These are phyloP conservation scores for Stigmatopora nigra DNA, from an alignment of 2,113 vertebrate genomes.

Conservation along the genomic window DNA sequence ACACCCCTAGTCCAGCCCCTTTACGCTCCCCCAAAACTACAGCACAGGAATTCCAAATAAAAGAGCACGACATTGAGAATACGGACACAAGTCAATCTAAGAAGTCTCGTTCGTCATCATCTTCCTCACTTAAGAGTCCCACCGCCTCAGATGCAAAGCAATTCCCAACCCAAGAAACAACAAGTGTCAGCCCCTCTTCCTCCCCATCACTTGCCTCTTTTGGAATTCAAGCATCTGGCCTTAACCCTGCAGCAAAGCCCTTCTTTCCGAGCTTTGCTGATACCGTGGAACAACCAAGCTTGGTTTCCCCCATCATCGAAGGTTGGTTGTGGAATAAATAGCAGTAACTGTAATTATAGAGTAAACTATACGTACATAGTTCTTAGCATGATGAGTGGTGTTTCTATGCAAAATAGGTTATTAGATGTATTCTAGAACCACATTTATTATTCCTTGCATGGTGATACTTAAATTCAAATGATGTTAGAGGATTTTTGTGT, in stretches of 20 bases:
- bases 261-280: slow-evolving; percentile 72
- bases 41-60: slow-evolving; percentile 46
- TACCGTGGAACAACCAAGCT: slow-evolving; percentile 42
- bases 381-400: slow-evolving; percentile 22
- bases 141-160: slow-evolving; percentile 41
- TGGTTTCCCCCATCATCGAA: slow-evolving; percentile 47
- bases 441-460: slow-evolving; percentile 47
- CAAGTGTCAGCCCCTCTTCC: slow-evolving; percentile 34
- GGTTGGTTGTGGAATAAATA: slow-evolving; percentile 66
- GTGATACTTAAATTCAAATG: slow-evolving; percentile 20
- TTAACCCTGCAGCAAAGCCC: slow-evolving; percentile 71
- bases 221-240: slow-evolving; percentile 46
- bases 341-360: slow-evolving; percentile 5
- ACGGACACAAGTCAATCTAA: slow-evolving; percentile 41
- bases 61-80: slow-evolving; percentile 44
- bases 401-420: slow-evolving; percentile 18
- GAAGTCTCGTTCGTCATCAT: slow-evolving; percentile 50
- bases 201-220: slow-evolving; percentile 3
- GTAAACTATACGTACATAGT: not conserved
- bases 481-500: slow-evolving; percentile 30
- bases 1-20: slow-evolving; percentile 51
- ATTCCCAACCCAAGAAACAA: slow-evolving; percentile 35
- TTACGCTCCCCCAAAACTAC: slow-evolving; percentile 64
- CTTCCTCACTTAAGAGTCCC: slow-evolving; percentile 56
- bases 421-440: not conserved